phyloP scores from a whole-genome alignment of 2,113 vertebrate genomes.

The Varanus komodoensis region DNA sequence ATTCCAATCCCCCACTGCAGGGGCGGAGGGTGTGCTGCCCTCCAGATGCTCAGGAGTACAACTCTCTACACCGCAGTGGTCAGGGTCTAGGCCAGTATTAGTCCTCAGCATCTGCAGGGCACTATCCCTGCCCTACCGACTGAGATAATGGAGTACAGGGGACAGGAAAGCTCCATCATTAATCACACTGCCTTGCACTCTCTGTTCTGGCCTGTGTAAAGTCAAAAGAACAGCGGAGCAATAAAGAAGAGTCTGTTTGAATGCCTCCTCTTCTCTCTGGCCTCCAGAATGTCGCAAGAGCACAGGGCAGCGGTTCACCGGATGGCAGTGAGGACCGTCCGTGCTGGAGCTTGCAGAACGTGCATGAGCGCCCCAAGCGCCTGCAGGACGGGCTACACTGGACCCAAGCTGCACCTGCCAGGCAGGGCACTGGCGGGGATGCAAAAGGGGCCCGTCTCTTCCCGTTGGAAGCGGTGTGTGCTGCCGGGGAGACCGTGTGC shows the following conservation, averaged over 20 bases:
- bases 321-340: not conserved
- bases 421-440: not conserved
- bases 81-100: too few species aligned
- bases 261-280: not conserved
- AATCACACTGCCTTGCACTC: not conserved
- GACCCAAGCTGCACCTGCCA: not conserved
- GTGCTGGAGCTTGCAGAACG: not conserved
- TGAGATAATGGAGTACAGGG: not conserved
- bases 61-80: too few species aligned
- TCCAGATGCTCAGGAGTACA: too few species aligned
- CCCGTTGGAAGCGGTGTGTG: not conserved
- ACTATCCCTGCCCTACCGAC: not conserved
- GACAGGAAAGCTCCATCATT: constrained; percentile 1
- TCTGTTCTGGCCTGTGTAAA: not conserved
- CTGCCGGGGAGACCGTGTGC: not conserved
- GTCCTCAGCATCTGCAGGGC: too few species aligned
- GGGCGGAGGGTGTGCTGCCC: too few species aligned
- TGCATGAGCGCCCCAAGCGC: not conserved
- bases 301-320: not conserved
- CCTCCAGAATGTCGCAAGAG: not conserved
- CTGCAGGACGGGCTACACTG: not conserved
- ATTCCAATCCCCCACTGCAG: too few species aligned
- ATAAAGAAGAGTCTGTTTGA: fast-evolving
- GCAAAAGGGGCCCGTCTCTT: not conserved
- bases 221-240: not conserved